phyloP scores from a whole-genome alignment of 1,140 invertebrate species.

The Cotesia chilonis region DNA sequence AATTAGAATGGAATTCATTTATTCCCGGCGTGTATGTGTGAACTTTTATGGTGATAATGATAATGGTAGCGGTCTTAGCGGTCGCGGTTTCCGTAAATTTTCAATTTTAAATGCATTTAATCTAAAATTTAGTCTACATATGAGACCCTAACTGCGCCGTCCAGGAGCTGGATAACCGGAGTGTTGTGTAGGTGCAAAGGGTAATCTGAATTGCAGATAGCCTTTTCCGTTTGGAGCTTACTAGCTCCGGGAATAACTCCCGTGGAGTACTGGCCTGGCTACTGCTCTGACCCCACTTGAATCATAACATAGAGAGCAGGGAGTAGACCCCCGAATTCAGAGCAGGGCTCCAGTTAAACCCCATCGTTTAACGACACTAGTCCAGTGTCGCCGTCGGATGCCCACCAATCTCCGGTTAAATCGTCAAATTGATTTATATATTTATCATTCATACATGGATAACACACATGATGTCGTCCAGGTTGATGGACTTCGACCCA shows the following conservation, averaged over 20 bases:
- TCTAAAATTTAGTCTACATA: too few relatives aligned
- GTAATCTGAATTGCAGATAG: slow-evolving; percentile 59
- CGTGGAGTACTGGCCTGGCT: background rate
- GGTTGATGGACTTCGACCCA: too few relatives aligned
- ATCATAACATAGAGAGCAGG: slow-evolving; percentile 43
- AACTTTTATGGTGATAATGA: too few relatives aligned
- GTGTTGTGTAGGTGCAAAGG: slow-evolving; percentile 48
- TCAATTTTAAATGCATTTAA: slow-evolving; percentile 1
- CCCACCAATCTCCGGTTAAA: slow-evolving; percentile 46
- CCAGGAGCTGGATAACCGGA: background rate
- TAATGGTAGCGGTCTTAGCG: too few relatives aligned
- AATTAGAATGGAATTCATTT: too few relatives aligned
- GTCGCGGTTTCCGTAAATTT: slow-evolving; percentile 2
- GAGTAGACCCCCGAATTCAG: slow-evolving; percentile 43
- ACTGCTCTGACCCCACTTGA: slow-evolving; percentile 39
- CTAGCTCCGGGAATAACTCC: slow-evolving; percentile 30
- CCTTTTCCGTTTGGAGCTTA: slow-evolving; percentile 26
- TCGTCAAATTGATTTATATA: slow-evolving; percentile 57
- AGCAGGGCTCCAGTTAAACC: slow-evolving; percentile 48
- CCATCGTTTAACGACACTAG: slow-evolving; percentile 18
- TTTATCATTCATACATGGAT: slow-evolving; percentile 45
- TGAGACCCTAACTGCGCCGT: background rate
- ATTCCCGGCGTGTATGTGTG: too few relatives aligned
- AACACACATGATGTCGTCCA: background rate
- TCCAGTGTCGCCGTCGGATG: too few relatives aligned